These are phyloP conservation scores for Lineus longissimus DNA, from an alignment of 1,140 invertebrate species.

Conservation along the genomic window DNA sequence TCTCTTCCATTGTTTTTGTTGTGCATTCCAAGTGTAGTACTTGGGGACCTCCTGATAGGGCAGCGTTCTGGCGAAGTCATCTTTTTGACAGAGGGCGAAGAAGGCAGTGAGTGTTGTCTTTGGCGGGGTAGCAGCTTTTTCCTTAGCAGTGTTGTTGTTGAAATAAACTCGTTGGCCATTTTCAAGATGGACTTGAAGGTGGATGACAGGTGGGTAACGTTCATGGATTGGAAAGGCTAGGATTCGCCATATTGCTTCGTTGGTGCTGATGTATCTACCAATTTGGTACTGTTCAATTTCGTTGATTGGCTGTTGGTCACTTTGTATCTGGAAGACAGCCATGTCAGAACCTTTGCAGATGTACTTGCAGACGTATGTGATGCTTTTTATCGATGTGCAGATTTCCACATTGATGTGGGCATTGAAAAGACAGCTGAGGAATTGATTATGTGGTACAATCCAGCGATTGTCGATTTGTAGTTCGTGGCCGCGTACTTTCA, in stretches of 20 bases:
- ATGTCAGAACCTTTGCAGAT: constrained; percentile 40
- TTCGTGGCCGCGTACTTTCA: not conserved
- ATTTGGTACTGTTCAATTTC: constrained; percentile 17
- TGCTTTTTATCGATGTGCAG: constrained; percentile 17
- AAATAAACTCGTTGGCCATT: constrained; percentile 54
- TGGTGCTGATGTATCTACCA: constrained; percentile 33
- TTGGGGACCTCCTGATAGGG: constrained; percentile 35
- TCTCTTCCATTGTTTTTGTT: constrained; percentile 9
- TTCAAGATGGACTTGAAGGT: constrained; percentile 55
- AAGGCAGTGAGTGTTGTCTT: constrained; percentile 51
- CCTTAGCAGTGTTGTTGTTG: constrained; percentile 29
- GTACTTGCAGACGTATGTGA: too few species aligned
- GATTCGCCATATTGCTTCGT: constrained; percentile 38
- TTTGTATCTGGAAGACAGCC: constrained; percentile 9
- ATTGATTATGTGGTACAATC: constrained; percentile 23
- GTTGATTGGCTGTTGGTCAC: not conserved
- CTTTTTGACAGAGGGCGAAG: constrained; percentile 43
- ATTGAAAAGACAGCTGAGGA: constrained; percentile 18
- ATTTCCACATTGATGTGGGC: constrained; percentile 29
- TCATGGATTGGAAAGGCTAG: constrained; percentile 45
- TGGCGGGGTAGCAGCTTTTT: constrained; percentile 33
- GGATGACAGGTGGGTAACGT: constrained; percentile 46
- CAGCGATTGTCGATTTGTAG: too few species aligned
- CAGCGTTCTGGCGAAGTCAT: constrained; percentile 37
- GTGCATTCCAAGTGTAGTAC: constrained; percentile 40